These are phyloP conservation scores for Kryptopterus vitreolus DNA, from an alignment of 2,797 vertebrate genomes.

Conservation along the genomic window DNA sequence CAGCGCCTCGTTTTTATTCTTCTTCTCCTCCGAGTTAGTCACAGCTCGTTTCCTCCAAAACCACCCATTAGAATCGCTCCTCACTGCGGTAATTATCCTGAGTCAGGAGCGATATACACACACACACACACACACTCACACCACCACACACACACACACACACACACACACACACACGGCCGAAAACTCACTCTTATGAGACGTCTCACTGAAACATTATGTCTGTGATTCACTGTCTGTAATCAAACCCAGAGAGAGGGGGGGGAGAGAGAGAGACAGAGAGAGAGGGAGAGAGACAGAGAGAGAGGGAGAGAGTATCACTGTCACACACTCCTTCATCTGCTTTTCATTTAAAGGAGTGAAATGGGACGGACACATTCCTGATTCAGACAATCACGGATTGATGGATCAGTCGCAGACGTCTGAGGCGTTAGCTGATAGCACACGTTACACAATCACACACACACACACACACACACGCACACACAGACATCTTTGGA, in stretches of 20 bases:
- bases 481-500: neutral
- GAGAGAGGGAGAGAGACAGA: too few species aligned
- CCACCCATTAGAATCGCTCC: neutral
- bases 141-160: constrained; percentile 6
- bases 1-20: neutral
- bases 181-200: constrained; percentile 28
- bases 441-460: neutral
- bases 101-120: constrained; percentile 10
- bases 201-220: constrained; percentile 40
- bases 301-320: constrained; percentile 10
- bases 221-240: constrained; percentile 26
- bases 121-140: too few species aligned
- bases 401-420: neutral
- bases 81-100: constrained; percentile 16
- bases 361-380: constrained; percentile 24
- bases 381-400: neutral
- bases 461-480: neutral
- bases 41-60: constrained; percentile 23
- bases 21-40: constrained; percentile 12
- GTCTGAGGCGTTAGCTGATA: neutral
- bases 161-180: too few species aligned
- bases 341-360: neutral
- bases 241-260: constrained; percentile 45
- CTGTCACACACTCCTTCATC: constrained; percentile 25
- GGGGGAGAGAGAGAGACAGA: too few species aligned